Percentiles rank a stretch among this genome's conserved stretches.
Evolutionary conservation across 2,888 invertebrate genomes (phyloP).

Genomic region (Noctua pronuba): DNA sequence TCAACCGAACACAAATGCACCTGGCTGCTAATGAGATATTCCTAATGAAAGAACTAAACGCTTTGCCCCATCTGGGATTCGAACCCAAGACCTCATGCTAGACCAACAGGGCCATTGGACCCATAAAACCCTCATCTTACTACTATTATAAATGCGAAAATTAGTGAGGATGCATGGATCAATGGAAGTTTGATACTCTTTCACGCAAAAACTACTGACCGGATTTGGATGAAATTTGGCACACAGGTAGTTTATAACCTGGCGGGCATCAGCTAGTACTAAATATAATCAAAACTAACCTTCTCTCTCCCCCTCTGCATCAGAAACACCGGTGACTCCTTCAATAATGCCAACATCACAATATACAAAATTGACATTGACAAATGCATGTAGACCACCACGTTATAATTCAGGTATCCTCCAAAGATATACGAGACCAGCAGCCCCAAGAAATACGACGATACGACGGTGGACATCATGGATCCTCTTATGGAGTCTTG

Average conservation of each 20-base stretch:
- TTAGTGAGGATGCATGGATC: no score
- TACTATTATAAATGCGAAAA: no score
- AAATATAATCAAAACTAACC: slow-evolving; percentile 65
- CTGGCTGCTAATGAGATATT: neutral
- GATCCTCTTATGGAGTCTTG: slow-evolving; percentile 81
- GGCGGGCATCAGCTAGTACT: no score
- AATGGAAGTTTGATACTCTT: no score
- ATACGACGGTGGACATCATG: slow-evolving; percentile 75
- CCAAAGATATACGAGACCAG: slow-evolving; percentile 80
- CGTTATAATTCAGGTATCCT: slow-evolving; percentile 76
- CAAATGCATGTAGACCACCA: slow-evolving; percentile 77
- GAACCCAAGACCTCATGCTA: neutral
- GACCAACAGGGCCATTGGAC: neutral
- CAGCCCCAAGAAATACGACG: slow-evolving; percentile 78
- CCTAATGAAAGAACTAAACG: neutral
- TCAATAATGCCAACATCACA: slow-evolving; percentile 72
- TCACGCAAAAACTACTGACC: no score
- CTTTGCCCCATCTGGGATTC: neutral
- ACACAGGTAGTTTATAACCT: no score
- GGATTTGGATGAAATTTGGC: no score
- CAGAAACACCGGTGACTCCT: slow-evolving; percentile 83
- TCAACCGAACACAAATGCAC: neutral
- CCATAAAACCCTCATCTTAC: no score
- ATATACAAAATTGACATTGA: slow-evolving; percentile 78
- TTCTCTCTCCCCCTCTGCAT: slow-evolving; percentile 77